These are phyloP conservation scores for Napeogenes inachia DNA, from an alignment of 2,888 invertebrate species.

Conservation along the genomic window DNA sequence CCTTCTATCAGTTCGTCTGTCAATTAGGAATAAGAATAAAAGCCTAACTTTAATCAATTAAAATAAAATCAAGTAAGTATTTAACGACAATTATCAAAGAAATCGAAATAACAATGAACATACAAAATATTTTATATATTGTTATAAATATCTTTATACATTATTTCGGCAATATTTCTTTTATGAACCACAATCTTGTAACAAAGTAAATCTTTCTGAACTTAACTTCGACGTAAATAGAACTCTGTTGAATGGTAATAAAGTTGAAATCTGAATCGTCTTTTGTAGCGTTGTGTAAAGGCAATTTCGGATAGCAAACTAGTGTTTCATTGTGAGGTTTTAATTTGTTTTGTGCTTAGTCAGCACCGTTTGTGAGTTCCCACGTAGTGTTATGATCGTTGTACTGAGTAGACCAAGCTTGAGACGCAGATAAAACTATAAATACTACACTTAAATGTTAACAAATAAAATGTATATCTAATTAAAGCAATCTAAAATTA, in stretches of 20 bases:
- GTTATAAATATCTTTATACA: not conserved
- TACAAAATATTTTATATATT: no score
- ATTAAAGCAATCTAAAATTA: not conserved
- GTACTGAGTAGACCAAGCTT: not conserved
- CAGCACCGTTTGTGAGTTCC: constrained; percentile 52
- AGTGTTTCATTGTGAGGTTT: constrained; percentile 37
- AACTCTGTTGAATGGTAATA: not conserved
- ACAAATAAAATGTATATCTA: no score
- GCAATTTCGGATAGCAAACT: constrained; percentile 16
- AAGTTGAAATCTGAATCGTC: constrained; percentile 6
- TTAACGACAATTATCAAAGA: no score
- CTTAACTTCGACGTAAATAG: not conserved
- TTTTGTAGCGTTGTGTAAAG: constrained; percentile 8
- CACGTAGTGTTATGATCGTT: constrained; percentile 48
- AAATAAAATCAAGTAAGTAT: no score
- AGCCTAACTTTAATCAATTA: no score
- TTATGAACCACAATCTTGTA: constrained; percentile 3
- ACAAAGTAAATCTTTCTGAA: constrained; percentile 4
- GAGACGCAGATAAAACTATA: not conserved
- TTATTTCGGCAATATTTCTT: constrained; percentile 4
- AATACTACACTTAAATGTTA: not conserved
- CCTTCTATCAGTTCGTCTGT: constrained; percentile 23
- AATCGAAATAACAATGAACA: no score
- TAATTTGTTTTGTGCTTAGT: constrained; percentile 60
- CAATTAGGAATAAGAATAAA: constrained; percentile 15